A percentile compares a stretch with the other conserved stretches of the same genome.
Evolutionary conservation across 2,888 invertebrate genomes (phyloP).

Genomic region (Myathropa florea): DNA sequence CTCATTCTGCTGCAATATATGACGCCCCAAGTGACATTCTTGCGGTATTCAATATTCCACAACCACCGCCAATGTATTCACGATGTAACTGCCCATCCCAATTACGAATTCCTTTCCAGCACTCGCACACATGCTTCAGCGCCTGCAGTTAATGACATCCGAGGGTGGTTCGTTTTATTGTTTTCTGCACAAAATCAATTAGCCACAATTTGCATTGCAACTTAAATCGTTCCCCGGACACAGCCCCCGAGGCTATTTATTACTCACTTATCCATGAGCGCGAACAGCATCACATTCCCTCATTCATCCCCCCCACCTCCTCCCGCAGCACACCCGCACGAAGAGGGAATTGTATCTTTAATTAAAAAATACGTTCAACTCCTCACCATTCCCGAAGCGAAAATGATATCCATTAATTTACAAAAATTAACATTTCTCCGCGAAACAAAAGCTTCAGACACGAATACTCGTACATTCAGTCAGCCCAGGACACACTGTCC

Average conservation of each 20-base stretch:
- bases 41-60: background rate
- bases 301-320: background rate
- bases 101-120: background rate
- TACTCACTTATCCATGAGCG: slow-evolving; percentile 47
- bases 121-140: background rate
- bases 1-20: background rate
- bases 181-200: slow-evolving; percentile 43
- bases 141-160: background rate
- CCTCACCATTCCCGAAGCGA: slow-evolving; percentile 29
- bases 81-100: background rate
- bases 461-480: no score
- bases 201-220: slow-evolving; percentile 56
- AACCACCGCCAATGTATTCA: no score
- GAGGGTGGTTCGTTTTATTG: background rate
- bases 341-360: slow-evolving; percentile 36
- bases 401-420: slow-evolving; percentile 63
- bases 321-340: background rate
- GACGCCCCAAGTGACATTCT: background rate
- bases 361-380: slow-evolving; percentile 55
- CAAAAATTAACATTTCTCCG: slow-evolving; percentile 57
- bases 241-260: slow-evolving; percentile 47
- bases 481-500: no score
- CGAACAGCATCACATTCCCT: background rate
- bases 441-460: background rate
- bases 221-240: slow-evolving; percentile 34